These are phyloP conservation scores for Hypanus sabinus DNA, from an alignment of 2,113 vertebrate species.

Conservation along the genomic window DNA sequence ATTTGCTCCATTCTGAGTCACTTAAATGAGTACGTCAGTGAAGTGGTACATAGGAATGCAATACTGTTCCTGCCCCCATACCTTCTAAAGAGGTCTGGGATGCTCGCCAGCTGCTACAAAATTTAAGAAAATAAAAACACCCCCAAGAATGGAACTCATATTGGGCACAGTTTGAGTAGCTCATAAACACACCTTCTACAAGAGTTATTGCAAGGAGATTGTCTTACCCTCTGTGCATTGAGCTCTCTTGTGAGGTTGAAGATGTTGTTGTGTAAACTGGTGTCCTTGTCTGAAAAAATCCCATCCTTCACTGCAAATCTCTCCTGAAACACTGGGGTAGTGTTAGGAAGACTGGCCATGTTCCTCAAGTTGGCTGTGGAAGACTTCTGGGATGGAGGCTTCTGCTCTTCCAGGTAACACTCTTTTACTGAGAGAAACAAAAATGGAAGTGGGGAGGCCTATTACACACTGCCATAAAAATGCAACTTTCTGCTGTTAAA, in stretches of 20 bases:
- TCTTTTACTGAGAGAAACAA: neutral
- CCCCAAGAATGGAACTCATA: neutral
- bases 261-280: conserved; percentile 67
- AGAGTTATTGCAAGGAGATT: neutral
- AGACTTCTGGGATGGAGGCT: neutral
- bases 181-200: neutral
- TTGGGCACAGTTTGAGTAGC: neutral
- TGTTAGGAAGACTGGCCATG: neutral
- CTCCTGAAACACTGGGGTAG: neutral
- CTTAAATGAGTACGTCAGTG: too few species aligned
- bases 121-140: neutral
- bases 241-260: conserved; percentile 69
- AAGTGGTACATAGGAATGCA: neutral
- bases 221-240: conserved; percentile 79
- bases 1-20: too few species aligned
- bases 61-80: neutral
- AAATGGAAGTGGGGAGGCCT: neutral
- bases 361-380: neutral
- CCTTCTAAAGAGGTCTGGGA: neutral
- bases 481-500: neutral
- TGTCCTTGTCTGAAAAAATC: conserved; percentile 50
- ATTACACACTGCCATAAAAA: neutral
- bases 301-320: conserved; percentile 49
- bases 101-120: neutral
- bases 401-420: neutral